Conservation (phyloP, 2,888 invertebrate genomes). For the Diploptera punctata region DNA sequence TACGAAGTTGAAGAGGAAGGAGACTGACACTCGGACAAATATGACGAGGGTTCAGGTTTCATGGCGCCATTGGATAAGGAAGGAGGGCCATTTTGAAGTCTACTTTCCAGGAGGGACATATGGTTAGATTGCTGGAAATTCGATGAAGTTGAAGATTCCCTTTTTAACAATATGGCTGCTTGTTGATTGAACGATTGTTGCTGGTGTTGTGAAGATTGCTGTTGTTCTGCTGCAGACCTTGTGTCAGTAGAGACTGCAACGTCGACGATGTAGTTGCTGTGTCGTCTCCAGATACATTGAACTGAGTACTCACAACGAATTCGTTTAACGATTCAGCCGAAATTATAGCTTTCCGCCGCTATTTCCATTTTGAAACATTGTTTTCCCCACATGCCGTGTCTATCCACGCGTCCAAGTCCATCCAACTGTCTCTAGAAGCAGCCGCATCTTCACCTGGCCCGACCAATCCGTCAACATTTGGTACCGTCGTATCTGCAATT, state of each 20-base stretch:
- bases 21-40: constrained; percentile 40
- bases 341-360: constrained; percentile 67
- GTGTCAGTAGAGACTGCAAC: constrained; percentile 74
- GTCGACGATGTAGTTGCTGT: constrained; percentile 68
- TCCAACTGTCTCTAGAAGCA: constrained; percentile 80
- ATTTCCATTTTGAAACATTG: constrained; percentile 57
- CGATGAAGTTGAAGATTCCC: constrained; percentile 44
- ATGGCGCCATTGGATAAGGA: constrained; percentile 56
- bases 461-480: constrained; percentile 62
- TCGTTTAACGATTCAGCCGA: constrained; percentile 64
- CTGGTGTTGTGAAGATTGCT: constrained; percentile 49
- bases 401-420: constrained; percentile 89
- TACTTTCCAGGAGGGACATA: constrained; percentile 81
- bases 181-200: constrained; percentile 39
- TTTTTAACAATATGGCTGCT: constrained; percentile 54
- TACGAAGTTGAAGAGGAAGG: constrained; percentile 42
- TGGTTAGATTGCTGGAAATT: constrained; percentile 65
- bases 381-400: constrained; percentile 78
- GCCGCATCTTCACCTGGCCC: constrained; percentile 69
- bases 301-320: constrained; percentile 51
- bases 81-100: constrained; percentile 72
- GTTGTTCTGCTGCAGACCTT: constrained; percentile 45
- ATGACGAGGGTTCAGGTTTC: constrained; percentile 48
- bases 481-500: constrained; percentile 87
- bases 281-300: constrained; percentile 37